A percentile compares a stretch with the other conserved stretches of the same genome.
Evolutionary conservation across 2,888 invertebrate species (phyloP).

Genomic region (Oxycera nigricornis): DNA sequence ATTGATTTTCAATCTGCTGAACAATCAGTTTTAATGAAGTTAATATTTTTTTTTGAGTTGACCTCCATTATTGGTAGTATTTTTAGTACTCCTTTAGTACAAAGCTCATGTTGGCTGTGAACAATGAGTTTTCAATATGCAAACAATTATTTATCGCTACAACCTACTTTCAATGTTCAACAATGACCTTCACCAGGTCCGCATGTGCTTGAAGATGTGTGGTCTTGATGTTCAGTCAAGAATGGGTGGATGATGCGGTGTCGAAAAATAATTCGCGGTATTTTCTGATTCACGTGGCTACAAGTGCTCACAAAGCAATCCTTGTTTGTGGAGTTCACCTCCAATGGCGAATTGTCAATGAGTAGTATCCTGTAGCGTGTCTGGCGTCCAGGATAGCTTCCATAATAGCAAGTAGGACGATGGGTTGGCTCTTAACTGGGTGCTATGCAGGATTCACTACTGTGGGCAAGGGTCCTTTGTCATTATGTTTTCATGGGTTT

Average conservation of each 20-base stretch:
- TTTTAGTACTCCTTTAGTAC: no score
- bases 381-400: neutral
- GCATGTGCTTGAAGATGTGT: no score
- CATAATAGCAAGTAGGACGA: neutral
- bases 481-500: no score
- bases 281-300: conserved; percentile 2
- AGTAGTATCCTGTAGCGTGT: conserved; percentile 11
- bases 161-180: no score
- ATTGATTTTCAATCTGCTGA: no score
- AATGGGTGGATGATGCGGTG: neutral
- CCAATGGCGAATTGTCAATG: neutral
- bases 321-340: neutral
- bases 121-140: no score
- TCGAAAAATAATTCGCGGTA: conserved; percentile 19
- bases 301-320: neutral
- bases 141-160: no score
- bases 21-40: no score
- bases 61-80: no score
- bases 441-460: neutral
- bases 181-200: no score
- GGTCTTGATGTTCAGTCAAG: neutral
- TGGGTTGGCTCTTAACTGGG: neutral
- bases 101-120: no score
- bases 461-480: neutral
- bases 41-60: no score